Evolutionary conservation across 1,140 invertebrate genomes (phyloP), one percentile per base, ranked within the genome.

Genomic region (Galleria mellonella): DNA sequence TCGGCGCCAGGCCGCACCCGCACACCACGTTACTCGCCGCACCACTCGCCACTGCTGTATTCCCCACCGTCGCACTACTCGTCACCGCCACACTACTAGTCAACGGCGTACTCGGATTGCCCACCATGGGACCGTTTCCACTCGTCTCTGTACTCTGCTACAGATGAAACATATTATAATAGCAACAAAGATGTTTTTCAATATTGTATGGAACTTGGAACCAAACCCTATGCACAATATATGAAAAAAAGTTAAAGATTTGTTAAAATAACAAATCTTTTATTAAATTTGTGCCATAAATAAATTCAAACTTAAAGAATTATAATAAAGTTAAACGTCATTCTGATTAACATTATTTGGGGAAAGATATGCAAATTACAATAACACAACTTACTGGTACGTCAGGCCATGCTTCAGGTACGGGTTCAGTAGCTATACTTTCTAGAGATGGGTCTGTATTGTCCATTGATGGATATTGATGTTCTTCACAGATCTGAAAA

Each of bases 391-490:
- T 72, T 31, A 83, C 79, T 4, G 64, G 51, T 35, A 65, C 42
- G 9, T 84, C 81, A n/a, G 64, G 48, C 76, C 78, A 84, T 0
- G 67, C 62, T 35, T 83, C 78, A 23, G 62, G 58, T 4, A 51
- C 41, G 11, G 64, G 52, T 17, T 79, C 78, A 32, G 32, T 64
- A 0, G 61, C 17, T n/a, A 65, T 32, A 2, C 62, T 45, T 9
- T 79, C 75, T 8, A 69, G 39, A 9, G 61, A 48, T 8, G 72
- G 66, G 9, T 77, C 73, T 3, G 64, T 39, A 33, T 68, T 71
- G 35, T 84, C 81, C 38, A 84, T 66, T 8, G 76, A 76, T 6
- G 78, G 78, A 41, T 82, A 84, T 30, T 81, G 77, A 33, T 81
- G 76, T 46, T 84, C 81, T 47, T 84, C 78, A 44, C 78, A 82